phyloP scores from a whole-genome alignment of 2,888 invertebrate species.

The Eugnorisma glareosa region DNA sequence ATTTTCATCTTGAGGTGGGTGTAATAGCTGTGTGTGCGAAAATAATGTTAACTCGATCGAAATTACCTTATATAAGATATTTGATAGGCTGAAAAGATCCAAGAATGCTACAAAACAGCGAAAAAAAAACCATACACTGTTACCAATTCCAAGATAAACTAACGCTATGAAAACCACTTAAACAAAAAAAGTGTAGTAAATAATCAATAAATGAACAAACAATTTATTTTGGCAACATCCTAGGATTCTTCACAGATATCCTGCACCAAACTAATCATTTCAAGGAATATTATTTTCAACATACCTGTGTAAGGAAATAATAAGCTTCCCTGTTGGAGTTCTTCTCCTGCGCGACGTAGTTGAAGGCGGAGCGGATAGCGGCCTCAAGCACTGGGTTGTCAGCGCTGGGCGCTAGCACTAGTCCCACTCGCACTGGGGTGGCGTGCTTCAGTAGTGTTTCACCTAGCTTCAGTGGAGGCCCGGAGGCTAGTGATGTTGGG shows the following conservation, averaged over 20 bases:
- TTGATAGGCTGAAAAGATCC: background rate
- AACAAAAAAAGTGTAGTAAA: background rate
- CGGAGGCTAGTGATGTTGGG: slow-evolving; percentile 93
- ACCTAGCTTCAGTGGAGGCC: slow-evolving; percentile 95
- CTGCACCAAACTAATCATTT: background rate
- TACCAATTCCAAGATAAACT: background rate
- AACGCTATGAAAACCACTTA: background rate
- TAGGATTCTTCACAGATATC: background rate
- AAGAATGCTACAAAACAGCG: background rate
- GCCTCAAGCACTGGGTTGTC: slow-evolving; percentile 93
- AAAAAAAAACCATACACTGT: background rate
- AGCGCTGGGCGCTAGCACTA: slow-evolving; percentile 93
- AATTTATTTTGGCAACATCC: background rate
- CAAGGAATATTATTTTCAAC: background rate
- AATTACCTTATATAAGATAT: background rate
- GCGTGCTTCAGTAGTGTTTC: slow-evolving; percentile 97
- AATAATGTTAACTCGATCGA: background rate
- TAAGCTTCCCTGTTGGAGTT: slow-evolving; percentile 94
- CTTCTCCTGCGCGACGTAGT: slow-evolving; percentile 95
- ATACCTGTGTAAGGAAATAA: slow-evolving; percentile 95
- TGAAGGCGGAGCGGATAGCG: slow-evolving; percentile 96
- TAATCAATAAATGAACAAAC: too few relatives aligned
- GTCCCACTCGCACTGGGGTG: slow-evolving; percentile 96
- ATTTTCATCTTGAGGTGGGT: slow-evolving; percentile 76
- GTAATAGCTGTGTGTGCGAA: slow-evolving; percentile 76